Conservation (phyloP, 2,888 invertebrate species). For the Eristalis tenax region DNA sequence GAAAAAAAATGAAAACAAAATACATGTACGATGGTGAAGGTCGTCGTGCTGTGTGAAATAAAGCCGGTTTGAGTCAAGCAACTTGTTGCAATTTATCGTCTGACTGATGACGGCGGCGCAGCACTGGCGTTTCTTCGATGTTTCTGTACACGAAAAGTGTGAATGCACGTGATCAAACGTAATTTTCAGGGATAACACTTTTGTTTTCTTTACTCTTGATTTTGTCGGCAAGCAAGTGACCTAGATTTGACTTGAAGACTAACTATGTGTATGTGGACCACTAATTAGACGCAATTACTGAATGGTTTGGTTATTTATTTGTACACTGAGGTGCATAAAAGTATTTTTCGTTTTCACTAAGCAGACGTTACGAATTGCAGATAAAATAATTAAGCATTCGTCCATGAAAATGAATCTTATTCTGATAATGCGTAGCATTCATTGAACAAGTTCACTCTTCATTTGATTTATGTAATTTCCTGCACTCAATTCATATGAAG, state of each 20-base stretch:
- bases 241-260: not conserved
- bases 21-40: slow-evolving; percentile 29
- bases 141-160: slow-evolving; percentile 18
- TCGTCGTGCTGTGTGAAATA: slow-evolving; percentile 29
- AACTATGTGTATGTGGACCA: not conserved
- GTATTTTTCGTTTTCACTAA: not conserved
- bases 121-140: slow-evolving; percentile 16
- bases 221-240: slow-evolving; percentile 66
- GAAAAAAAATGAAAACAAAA: slow-evolving; percentile 4
- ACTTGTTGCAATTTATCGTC: slow-evolving; percentile 57
- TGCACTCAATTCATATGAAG: too few relatives aligned
- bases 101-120: not conserved
- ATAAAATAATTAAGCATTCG: not conserved
- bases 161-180: slow-evolving; percentile 55
- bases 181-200: slow-evolving; percentile 27
- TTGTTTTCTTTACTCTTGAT: slow-evolving; percentile 36
- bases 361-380: not conserved
- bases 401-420: not conserved
- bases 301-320: not conserved
- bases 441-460: not conserved
- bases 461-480: too few relatives aligned
- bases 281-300: not conserved
- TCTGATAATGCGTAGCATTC: not conserved
- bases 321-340: not conserved
- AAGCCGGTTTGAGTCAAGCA: slow-evolving; percentile 57